A percentile compares a stretch with the other conserved stretches of the same genome.
phyloP scores from a whole-genome alignment of 2,797 vertebrate species.

The Cyprinella venusta region DNA sequence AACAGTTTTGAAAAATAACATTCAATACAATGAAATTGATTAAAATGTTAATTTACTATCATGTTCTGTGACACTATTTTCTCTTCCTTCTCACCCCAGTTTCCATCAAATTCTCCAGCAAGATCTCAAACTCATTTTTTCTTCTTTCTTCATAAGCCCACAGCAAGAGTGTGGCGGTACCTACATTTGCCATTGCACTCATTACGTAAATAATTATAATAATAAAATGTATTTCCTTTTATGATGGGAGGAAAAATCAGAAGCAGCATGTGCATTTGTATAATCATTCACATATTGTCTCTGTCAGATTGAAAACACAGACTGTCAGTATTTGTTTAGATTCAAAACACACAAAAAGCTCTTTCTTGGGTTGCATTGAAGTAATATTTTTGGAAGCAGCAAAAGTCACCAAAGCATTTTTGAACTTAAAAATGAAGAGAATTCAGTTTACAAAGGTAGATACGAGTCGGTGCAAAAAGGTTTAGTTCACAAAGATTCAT shows the following conservation, averaged over 20 bases:
- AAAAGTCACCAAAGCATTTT: background rate
- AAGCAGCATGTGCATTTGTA: background rate
- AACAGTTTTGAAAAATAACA: background rate
- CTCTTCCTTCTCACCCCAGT: slow-evolving; percentile 80
- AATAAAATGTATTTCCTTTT: background rate
- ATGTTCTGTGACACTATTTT: background rate
- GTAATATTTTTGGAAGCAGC: background rate
- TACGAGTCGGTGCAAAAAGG: background rate
- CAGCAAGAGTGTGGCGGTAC: slow-evolving; percentile 95
- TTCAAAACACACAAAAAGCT: background rate
- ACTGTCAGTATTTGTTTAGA: background rate
- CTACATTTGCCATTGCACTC: slow-evolving; percentile 75
- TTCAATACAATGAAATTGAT: background rate
- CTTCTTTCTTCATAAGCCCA: slow-evolving; percentile 84
- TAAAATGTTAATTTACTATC: background rate
- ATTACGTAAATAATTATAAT: too few species aligned
- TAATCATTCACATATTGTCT: too few species aligned
- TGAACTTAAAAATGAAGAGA: background rate
- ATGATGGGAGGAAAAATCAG: background rate
- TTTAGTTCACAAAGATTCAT: background rate
- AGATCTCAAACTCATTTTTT: slow-evolving; percentile 92
- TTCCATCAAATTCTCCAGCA: slow-evolving; percentile 95
- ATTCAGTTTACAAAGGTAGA: background rate
- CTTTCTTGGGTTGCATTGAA: background rate
- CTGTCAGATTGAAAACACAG: background rate